These are phyloP conservation scores for Trogon surrucura DNA, from an alignment of 2,113 vertebrate species.

Conservation along the genomic window DNA sequence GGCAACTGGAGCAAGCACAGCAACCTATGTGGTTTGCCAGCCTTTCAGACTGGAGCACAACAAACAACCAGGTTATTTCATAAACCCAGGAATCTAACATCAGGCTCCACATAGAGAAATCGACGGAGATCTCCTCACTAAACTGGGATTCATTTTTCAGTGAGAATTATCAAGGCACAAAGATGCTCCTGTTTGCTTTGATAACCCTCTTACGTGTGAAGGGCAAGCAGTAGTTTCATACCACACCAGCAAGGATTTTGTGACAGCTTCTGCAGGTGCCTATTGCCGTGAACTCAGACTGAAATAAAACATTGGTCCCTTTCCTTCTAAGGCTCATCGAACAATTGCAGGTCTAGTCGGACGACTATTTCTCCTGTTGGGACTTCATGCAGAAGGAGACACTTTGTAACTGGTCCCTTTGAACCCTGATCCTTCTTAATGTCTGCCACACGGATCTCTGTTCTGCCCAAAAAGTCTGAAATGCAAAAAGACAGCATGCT, in stretches of 20 bases:
- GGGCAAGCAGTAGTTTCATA: constrained; percentile 13
- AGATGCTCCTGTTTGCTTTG: constrained; percentile 68
- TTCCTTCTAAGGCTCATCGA: constrained; percentile 88
- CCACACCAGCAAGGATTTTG: background rate
- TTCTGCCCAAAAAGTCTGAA: constrained; percentile 96
- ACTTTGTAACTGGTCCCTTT: constrained; percentile 96
- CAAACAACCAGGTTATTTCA: background rate
- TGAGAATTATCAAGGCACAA: constrained; percentile 75
- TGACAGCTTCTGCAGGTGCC: constrained; percentile 8
- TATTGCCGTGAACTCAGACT: background rate
- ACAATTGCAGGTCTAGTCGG: constrained; percentile 94
- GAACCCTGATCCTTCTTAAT: constrained; percentile 99
- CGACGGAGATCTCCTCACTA: constrained; percentile 56
- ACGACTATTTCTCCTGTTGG: constrained; percentile 98
- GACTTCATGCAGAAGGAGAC: constrained; percentile 96
- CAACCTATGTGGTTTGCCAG: constrained; percentile 21
- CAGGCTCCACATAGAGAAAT: constrained; percentile 47
- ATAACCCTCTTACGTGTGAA: constrained; percentile 52
- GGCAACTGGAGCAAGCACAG: constrained; percentile 1
- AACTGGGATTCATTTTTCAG: constrained; percentile 28
- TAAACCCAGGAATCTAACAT: constrained; percentile 51
- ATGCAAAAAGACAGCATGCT: constrained; percentile 51
- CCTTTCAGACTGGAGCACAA: constrained; percentile 4
- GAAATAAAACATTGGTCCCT: background rate
- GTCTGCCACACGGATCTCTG: constrained; percentile 97